Conservation (phyloP, 2,797 vertebrate species). For the Cyclura pinguis region DNA sequence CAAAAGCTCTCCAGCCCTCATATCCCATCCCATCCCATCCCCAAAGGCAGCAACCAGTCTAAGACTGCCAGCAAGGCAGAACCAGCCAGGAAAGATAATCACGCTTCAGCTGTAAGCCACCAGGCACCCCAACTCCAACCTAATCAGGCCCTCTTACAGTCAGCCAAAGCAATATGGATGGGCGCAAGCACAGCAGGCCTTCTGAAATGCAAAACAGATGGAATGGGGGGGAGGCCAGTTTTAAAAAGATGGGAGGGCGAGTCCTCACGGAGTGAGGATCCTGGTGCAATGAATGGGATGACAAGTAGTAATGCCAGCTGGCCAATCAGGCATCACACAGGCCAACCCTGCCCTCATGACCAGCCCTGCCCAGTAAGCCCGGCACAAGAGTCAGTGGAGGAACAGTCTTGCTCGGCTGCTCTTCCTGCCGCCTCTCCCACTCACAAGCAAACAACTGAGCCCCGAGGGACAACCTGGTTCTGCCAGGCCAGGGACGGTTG, state of each 20-base stretch:
- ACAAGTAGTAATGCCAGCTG: no score
- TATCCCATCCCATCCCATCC: neutral
- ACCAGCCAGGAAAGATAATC: neutral
- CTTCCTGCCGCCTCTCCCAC: neutral
- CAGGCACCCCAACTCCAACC: no score
- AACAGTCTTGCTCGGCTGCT: accelerated
- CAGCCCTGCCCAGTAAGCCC: neutral
- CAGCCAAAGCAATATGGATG: no score
- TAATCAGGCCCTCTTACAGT: no score
- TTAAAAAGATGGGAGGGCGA: neutral
- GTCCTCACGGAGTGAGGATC: neutral
- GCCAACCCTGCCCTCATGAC: neutral
- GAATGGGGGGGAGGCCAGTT: no score
- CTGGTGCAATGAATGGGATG: neutral
- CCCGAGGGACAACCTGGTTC: accelerated
- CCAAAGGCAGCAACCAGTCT: neutral
- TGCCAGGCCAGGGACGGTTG: no score
- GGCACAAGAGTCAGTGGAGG: no score
- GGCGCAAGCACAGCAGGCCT: no score
- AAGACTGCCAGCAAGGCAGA: neutral
- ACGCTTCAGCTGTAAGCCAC: neutral
- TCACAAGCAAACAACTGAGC: neutral
- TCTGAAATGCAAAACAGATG: no score
- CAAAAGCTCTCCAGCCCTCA: no score
- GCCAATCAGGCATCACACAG: no score